A percentile compares a stretch with the other conserved stretches of the same genome.
Evolutionary conservation across 2,888 invertebrate species (phyloP).

Genomic region (Callyntrura guangdongensis): DNA sequence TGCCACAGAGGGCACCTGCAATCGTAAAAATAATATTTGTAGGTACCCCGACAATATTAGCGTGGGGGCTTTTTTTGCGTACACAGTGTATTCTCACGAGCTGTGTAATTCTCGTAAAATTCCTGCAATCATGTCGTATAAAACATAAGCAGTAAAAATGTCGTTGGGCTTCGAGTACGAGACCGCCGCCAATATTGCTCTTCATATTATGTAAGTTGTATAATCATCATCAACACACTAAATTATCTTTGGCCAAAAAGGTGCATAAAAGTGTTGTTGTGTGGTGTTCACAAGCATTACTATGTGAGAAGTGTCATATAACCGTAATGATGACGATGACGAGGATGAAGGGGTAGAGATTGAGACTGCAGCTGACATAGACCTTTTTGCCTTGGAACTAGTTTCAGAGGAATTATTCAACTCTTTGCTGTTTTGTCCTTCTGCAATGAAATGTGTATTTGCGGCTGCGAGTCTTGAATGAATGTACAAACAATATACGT

Average conservation of each 20-base stretch:
- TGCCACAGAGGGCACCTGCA: not conserved
- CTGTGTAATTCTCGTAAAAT: not conserved
- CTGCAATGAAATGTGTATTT: not conserved
- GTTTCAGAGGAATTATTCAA: constrained; percentile 70
- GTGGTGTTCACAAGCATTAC: constrained; percentile 36
- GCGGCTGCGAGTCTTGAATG: constrained; percentile 46
- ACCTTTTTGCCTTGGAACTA: constrained; percentile 81
- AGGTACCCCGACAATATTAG: constrained; percentile 1
- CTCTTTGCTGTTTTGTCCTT: constrained; percentile 13
- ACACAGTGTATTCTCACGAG: not conserved
- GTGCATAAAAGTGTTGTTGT: constrained; percentile 50
- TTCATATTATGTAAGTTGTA: not conserved
- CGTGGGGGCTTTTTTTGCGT: not conserved
- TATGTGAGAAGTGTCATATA: constrained; percentile 17
- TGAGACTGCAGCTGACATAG: constrained; percentile 78
- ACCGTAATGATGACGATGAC: not conserved
- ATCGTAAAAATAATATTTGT: not conserved
- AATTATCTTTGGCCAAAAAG: constrained; percentile 20
- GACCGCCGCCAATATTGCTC: too few relatives aligned
- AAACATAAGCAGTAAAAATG: constrained; percentile 13
- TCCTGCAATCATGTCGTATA: not conserved
- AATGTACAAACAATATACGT: constrained; percentile 8
- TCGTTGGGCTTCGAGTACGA: not conserved
- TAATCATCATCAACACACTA: not conserved
- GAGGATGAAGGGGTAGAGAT: constrained; percentile 63